phyloP scores from a whole-genome alignment of 2,888 invertebrate genomes.

The Elysia crispata region DNA sequence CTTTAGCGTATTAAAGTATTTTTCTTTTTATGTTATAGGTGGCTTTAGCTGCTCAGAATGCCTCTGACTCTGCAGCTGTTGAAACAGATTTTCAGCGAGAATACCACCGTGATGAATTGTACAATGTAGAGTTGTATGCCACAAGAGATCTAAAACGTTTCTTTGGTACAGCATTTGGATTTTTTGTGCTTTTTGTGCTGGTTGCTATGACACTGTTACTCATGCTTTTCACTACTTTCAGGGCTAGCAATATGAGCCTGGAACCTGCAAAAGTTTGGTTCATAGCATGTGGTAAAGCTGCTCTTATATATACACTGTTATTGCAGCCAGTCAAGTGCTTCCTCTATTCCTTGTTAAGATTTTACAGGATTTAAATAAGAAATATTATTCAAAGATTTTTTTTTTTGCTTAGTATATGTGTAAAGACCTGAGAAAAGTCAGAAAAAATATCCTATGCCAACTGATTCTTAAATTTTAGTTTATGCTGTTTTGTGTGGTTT shows the following conservation, averaged over 20 bases:
- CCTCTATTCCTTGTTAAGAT: conserved; percentile 1
- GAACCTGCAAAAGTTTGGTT: conserved; percentile 6
- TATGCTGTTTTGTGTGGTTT: too few relatives aligned
- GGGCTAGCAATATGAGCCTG: conserved; percentile 12
- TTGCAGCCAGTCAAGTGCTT: conserved; percentile 40
- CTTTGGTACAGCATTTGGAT: conserved; percentile 20
- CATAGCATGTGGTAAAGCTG: not conserved
- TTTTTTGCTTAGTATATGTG: too few relatives aligned
- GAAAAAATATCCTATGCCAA: too few relatives aligned
- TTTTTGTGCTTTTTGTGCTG: conserved; percentile 3
- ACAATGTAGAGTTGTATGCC: conserved; percentile 48
- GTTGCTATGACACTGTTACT: conserved; percentile 21
- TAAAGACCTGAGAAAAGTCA: too few relatives aligned
- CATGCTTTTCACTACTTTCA: conserved; percentile 34
- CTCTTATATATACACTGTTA: not conserved
- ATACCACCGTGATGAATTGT: conserved; percentile 43
- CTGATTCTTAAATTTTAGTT: too few relatives aligned
- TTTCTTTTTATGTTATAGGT: conserved; percentile 24
- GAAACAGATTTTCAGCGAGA: conserved; percentile 34
- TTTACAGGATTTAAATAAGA: not conserved
- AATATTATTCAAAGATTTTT: too few relatives aligned
- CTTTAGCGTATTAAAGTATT: not conserved
- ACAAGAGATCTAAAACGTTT: conserved; percentile 38
- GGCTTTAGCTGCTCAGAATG: conserved; percentile 34
- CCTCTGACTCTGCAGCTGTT: conserved; percentile 12